These are phyloP conservation scores for Poeciliopsis retropinna DNA, from an alignment of 2,113 vertebrate species.

Conservation along the genomic window DNA sequence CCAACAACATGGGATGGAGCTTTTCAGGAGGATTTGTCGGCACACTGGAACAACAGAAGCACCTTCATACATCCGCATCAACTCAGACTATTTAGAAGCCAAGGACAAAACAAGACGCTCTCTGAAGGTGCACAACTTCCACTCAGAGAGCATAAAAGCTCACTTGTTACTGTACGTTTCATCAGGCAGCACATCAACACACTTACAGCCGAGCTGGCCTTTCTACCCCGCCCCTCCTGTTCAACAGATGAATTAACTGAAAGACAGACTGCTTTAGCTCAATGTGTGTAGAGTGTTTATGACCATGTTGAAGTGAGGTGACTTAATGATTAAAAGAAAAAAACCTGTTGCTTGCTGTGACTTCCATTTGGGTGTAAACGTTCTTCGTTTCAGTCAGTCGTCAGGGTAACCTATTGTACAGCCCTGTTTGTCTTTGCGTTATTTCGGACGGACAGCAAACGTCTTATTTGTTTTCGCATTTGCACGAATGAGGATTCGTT, in stretches of 20 bases:
- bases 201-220: constrained; percentile 69
- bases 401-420: constrained; percentile 45
- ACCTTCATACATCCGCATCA: constrained; percentile 76
- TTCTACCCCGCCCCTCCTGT: constrained; percentile 52
- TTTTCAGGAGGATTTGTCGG: constrained; percentile 46
- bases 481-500: constrained; percentile 88
- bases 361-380: constrained; percentile 89
- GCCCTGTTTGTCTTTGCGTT: constrained; percentile 87
- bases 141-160: constrained; percentile 45
- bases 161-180: constrained; percentile 56
- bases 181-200: constrained; percentile 36
- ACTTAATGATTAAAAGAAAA: constrained; percentile 61
- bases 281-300: constrained; percentile 85
- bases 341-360: constrained; percentile 90
- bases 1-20: constrained; percentile 17
- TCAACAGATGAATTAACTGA: constrained; percentile 85
- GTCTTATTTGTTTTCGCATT: constrained; percentile 76
- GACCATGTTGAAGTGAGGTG: constrained; percentile 85
- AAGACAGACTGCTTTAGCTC: constrained; percentile 86
- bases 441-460: constrained; percentile 81
- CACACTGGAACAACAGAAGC: constrained; percentile 81
- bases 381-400: constrained; percentile 78
- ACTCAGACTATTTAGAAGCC: constrained; percentile 56
- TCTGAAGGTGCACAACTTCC: constrained; percentile 57
- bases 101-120: constrained; percentile 53